These are phyloP conservation scores for Abrostola triplasia DNA, from an alignment of 2,888 invertebrate genomes.

Conservation along the genomic window DNA sequence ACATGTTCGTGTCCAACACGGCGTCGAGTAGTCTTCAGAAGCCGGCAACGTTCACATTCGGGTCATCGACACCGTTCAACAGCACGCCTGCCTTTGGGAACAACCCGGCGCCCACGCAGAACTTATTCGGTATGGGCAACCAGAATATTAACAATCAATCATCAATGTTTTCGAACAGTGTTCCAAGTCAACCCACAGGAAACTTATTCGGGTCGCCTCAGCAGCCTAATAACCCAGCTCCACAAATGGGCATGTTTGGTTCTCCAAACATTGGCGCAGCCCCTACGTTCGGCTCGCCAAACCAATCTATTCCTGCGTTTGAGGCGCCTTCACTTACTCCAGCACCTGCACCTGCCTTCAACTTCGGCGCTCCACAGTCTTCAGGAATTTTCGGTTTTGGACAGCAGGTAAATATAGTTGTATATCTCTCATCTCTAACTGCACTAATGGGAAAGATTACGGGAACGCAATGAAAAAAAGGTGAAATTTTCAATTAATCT, in stretches of 20 bases:
- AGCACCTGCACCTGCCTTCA: slow-evolving; percentile 68
- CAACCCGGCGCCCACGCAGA: slow-evolving; percentile 58
- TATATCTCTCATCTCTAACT: not conserved
- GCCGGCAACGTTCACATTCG: slow-evolving; percentile 71
- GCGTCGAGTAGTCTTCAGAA: slow-evolving; percentile 63
- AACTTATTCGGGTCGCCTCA: slow-evolving; percentile 68
- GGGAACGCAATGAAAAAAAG: slow-evolving; percentile 16
- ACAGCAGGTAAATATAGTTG: slow-evolving; percentile 72
- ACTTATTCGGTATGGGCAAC: slow-evolving; percentile 69
- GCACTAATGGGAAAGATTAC: slow-evolving; percentile 8
- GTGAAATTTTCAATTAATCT: not conserved
- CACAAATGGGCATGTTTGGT: slow-evolving; percentile 65
- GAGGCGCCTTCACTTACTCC: slow-evolving; percentile 61
- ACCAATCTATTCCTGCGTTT: slow-evolving; percentile 65
- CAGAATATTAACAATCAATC: slow-evolving; percentile 60
- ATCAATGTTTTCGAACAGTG: slow-evolving; percentile 65
- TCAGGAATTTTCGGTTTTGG: slow-evolving; percentile 75
- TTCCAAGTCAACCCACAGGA: slow-evolving; percentile 58
- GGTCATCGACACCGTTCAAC: slow-evolving; percentile 65
- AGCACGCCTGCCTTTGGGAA: slow-evolving; percentile 63
- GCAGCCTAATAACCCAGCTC: slow-evolving; percentile 52
- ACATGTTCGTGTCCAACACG: slow-evolving; percentile 65
- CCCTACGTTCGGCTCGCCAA: slow-evolving; percentile 68
- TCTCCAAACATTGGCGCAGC: slow-evolving; percentile 56
- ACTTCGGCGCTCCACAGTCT: slow-evolving; percentile 68